Conservation (phyloP, 2,113 vertebrate genomes). For the Nothoprocta pentlandii region DNA sequence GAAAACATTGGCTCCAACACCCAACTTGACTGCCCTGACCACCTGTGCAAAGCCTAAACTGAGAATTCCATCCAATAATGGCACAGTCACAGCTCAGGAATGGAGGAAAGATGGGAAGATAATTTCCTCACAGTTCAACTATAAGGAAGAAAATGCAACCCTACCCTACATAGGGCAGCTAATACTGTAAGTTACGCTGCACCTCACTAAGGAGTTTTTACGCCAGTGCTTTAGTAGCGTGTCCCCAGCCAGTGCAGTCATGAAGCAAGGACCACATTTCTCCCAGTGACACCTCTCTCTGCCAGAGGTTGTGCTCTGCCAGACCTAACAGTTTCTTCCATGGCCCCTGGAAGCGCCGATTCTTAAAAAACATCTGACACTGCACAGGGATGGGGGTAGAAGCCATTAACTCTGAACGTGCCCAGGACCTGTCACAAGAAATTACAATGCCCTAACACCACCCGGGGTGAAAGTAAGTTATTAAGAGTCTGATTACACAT, state of each 20-base stretch:
- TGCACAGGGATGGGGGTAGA: not conserved
- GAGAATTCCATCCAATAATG: not conserved
- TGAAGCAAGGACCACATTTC: not conserved
- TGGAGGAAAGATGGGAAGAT: not conserved
- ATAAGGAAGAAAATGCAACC: accelerated
- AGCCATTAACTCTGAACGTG: not conserved
- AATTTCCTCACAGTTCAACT: not conserved
- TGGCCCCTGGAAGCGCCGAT: too few species aligned
- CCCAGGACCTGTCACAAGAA: not conserved
- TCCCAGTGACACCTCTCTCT: not conserved
- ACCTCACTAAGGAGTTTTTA: not conserved
- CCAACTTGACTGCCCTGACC: not conserved
- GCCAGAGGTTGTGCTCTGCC: not conserved
- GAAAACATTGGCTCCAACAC: not conserved
- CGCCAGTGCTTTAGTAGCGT: not conserved
- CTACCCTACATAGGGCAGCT: not conserved
- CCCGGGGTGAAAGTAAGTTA: not conserved
- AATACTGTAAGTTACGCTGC: accelerated
- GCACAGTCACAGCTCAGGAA: not conserved
- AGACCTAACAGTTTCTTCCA: not conserved
- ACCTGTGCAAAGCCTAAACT: not conserved
- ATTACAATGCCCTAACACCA: not conserved
- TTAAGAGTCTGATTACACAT: not conserved
- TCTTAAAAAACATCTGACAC: not conserved
- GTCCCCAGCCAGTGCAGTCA: not conserved